Conservation (phyloP, 2,113 vertebrate genomes). For the Strigops habroptila region DNA sequence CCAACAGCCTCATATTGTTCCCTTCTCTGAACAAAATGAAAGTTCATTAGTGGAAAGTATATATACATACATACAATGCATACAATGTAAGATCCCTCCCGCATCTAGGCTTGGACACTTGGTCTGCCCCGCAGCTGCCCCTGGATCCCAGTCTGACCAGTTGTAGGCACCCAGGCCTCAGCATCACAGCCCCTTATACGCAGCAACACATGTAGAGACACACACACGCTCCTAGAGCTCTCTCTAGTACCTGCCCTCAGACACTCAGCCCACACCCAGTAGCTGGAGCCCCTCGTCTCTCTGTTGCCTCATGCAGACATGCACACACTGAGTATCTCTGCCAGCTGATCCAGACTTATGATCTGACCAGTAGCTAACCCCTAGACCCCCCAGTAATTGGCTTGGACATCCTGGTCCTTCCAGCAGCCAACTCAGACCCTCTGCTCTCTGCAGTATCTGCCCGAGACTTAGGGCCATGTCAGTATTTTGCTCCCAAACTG, state of each 20-base stretch:
- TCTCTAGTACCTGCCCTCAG: not conserved
- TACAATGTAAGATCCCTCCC: too few species aligned
- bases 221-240: not conserved
- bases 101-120: not conserved
- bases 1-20: fast-evolving
- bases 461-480: not conserved
- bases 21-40: not conserved
- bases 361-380: not conserved
- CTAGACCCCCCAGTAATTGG: not conserved
- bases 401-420: not conserved
- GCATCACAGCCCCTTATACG: not conserved
- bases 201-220: not conserved
- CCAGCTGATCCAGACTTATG: not conserved
- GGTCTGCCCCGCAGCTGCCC: not conserved
- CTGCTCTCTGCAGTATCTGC: not conserved
- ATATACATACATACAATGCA: not conserved
- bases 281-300: not conserved
- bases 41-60: not conserved
- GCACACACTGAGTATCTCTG: not conserved
- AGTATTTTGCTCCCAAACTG: not conserved
- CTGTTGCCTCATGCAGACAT: not conserved
- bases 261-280: not conserved
- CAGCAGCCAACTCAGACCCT: not conserved
- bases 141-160: too few species aligned
- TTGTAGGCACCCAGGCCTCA: not conserved